Evolutionary conservation across 2,113 vertebrate species (phyloP).

Genomic region (Sinocyclocheilus anophthalmus): DNA sequence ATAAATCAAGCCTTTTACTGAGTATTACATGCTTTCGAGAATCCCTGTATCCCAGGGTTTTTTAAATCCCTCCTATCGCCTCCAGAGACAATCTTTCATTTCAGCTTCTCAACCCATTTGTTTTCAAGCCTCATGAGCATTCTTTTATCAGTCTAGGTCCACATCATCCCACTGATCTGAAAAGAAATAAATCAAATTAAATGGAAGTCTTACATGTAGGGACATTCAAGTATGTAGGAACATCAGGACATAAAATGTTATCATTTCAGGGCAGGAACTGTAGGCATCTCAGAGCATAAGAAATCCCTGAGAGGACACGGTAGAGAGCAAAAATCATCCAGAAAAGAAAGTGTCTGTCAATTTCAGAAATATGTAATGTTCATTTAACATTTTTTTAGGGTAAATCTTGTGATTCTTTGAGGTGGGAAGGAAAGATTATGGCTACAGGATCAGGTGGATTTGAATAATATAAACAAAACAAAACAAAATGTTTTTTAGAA

Average conservation of each 20-base stretch:
- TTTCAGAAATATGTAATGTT: slow-evolving; percentile 10
- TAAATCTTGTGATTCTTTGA: neutral
- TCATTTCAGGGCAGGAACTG: slow-evolving; percentile 15
- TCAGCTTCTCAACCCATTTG: slow-evolving; percentile 56
- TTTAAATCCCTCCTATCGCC: slow-evolving; percentile 30
- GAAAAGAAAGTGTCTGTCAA: slow-evolving; percentile 36
- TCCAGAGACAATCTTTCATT: slow-evolving; percentile 55
- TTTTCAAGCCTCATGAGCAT: slow-evolving; percentile 58
- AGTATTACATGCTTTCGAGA: neutral
- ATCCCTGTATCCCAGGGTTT: neutral
- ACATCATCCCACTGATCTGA: slow-evolving; percentile 1
- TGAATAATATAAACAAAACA: neutral
- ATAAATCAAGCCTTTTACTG: slow-evolving; percentile 21
- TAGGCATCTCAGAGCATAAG: neutral
- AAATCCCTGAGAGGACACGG: slow-evolving; percentile 24
- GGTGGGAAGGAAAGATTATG: slow-evolving; percentile 20
- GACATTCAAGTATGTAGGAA: slow-evolving; percentile 1
- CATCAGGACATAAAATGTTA: slow-evolving; percentile 18
- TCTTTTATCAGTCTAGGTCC: neutral
- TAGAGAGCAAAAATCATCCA: slow-evolving; percentile 26
- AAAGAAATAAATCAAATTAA: slow-evolving; percentile 34
- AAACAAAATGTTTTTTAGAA: neutral
- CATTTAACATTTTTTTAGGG: neutral
- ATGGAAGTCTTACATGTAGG: neutral
- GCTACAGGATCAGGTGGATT: neutral